Evolutionary conservation across 2,797 vertebrate genomes (phyloP).

Genomic region (Sylvia borin): DNA sequence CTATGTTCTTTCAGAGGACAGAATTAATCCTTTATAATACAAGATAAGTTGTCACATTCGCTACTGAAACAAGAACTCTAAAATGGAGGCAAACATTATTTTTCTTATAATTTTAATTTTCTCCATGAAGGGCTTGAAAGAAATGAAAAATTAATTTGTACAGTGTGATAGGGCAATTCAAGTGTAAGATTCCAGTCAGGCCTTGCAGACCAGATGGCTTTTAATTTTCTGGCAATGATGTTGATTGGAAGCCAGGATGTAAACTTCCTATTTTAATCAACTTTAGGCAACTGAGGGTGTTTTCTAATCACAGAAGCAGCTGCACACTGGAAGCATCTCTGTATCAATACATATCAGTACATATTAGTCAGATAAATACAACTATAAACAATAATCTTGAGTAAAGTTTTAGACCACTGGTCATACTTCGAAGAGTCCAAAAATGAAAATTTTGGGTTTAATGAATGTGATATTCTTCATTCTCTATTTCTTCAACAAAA

Average conservation of each 20-base stretch:
- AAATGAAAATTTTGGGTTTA: neutral
- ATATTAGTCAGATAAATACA: neutral
- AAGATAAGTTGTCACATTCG: neutral
- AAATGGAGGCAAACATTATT: neutral
- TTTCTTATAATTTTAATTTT: slow-evolving; percentile 27
- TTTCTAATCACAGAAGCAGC: slow-evolving; percentile 26
- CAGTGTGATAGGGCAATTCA: slow-evolving; percentile 25
- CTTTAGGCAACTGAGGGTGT: slow-evolving; percentile 1
- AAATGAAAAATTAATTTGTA: slow-evolving; percentile 64
- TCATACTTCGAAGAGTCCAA: neutral
- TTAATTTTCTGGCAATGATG: slow-evolving; percentile 70
- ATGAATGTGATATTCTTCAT: neutral
- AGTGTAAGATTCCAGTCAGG: slow-evolving; percentile 48
- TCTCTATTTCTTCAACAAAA: neutral
- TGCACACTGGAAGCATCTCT: neutral
- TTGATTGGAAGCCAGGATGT: slow-evolving; percentile 50
- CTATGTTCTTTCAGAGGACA: neutral
- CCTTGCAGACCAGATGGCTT: slow-evolving; percentile 59
- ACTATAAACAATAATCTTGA: neutral
- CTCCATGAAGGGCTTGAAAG: neutral
- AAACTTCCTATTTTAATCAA: slow-evolving; percentile 57
- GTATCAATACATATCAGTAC: neutral
- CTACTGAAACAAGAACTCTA: neutral
- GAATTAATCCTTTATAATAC: neutral
- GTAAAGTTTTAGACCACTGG: neutral